Evolutionary conservation across 2,888 invertebrate species (phyloP).

Genomic region (Uloborus plumipes): DNA sequence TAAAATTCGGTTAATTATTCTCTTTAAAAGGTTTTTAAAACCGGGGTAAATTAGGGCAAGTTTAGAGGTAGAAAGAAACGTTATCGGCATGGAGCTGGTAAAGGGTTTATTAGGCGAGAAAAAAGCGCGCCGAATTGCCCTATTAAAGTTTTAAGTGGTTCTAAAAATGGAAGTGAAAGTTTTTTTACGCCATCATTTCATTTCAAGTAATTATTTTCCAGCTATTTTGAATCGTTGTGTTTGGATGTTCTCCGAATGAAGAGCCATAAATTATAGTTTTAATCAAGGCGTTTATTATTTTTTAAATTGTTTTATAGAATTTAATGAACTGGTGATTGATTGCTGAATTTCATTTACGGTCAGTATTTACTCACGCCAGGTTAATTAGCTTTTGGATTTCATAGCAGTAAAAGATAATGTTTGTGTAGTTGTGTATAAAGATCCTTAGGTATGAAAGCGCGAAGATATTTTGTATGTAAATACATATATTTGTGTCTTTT

Average conservation of each 20-base stretch:
- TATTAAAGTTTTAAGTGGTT: slow-evolving; percentile 61
- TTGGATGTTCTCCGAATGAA: slow-evolving; percentile 4
- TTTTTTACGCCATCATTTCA: slow-evolving; percentile 9
- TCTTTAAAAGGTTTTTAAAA: slow-evolving; percentile 59
- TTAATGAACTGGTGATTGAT: too few relatives aligned
- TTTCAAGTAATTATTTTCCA: slow-evolving; percentile 24
- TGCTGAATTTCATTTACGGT: too few relatives aligned
- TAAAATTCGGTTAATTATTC: slow-evolving; percentile 63
- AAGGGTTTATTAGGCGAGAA: slow-evolving; percentile 36
- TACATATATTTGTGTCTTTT: too few relatives aligned
- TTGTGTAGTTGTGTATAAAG: too few relatives aligned
- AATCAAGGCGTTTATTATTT: slow-evolving; percentile 7
- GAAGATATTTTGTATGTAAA: too few relatives aligned
- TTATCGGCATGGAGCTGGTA: slow-evolving; percentile 47
- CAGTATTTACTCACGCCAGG: too few relatives aligned
- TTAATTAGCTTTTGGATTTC: too few relatives aligned
- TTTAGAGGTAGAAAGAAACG: slow-evolving; percentile 32
- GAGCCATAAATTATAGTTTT: slow-evolving; percentile 23
- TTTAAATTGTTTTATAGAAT: neutral
- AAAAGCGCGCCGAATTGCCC: slow-evolving; percentile 45
- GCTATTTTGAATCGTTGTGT: slow-evolving; percentile 13
- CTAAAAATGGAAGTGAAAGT: slow-evolving; percentile 30
- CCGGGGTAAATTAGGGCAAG: slow-evolving; percentile 54
- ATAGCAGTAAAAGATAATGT: too few relatives aligned
- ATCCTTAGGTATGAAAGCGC: too few relatives aligned